A percentile compares a stretch with the other conserved stretches of the same genome.
These are phyloP conservation scores for Actenoides hombroni DNA, from an alignment of 2,113 vertebrate species.

Conservation along the genomic window DNA sequence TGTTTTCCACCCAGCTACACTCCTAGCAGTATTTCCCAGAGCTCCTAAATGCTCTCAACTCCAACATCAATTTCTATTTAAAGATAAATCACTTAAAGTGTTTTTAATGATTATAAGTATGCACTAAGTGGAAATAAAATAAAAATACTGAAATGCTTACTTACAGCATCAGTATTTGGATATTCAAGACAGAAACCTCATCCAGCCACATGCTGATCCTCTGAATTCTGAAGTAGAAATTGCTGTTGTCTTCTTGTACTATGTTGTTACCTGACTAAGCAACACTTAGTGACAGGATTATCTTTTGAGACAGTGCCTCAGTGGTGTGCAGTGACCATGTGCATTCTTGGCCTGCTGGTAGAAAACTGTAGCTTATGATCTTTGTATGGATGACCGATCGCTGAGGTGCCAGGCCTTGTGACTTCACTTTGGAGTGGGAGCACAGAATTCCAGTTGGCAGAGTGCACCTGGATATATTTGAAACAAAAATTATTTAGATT, in stretches of 20 bases:
- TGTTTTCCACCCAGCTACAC: neutral
- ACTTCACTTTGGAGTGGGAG: neutral
- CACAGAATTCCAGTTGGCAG: neutral
- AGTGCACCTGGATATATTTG: neutral
- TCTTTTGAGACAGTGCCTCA: neutral
- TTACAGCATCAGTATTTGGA: neutral
- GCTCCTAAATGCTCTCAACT: neutral
- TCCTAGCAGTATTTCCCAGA: neutral
- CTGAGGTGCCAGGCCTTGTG: neutral
- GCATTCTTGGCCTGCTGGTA: neutral
- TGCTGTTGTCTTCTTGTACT: neutral
- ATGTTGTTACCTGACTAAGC: neutral
- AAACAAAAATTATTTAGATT: neutral
- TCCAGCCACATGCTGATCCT: neutral
- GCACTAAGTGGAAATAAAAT: neutral
- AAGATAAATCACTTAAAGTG: neutral
- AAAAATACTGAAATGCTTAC: neutral
- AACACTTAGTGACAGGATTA: neutral
- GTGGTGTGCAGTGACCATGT: rapidly evolving
- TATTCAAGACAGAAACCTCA: neutral
- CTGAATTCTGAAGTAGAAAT: neutral
- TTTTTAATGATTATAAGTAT: neutral
- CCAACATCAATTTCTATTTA: neutral
- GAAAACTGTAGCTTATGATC: neutral
- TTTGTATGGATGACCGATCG: neutral